These are phyloP conservation scores for Schizopygopsis pylzovi DNA, from an alignment of 2,797 vertebrate species.

Conservation along the genomic window DNA sequence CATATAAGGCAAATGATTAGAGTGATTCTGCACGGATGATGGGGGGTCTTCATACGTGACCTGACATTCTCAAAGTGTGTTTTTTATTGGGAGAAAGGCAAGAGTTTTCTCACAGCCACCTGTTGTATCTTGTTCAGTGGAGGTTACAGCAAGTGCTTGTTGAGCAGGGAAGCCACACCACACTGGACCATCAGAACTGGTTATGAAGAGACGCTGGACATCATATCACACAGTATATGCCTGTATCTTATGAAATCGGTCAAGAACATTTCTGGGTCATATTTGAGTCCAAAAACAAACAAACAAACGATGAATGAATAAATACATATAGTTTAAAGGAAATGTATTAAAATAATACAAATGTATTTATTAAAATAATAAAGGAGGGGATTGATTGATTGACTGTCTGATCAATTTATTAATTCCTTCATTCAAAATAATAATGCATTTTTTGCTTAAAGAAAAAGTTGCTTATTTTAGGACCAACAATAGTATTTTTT, in stretches of 20 bases:
- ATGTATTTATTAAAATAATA: too few species aligned
- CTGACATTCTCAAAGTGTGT: not conserved
- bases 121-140: not conserved
- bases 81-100: constrained; percentile 14
- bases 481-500: too few species aligned
- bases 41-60: constrained; percentile 11
- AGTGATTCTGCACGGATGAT: constrained; percentile 20
- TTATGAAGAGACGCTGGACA: not conserved
- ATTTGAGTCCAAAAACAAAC: too few species aligned
- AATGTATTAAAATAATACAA: not conserved
- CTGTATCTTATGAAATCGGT: not conserved
- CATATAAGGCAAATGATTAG: constrained; percentile 65
- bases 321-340: too few species aligned
- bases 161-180: not conserved
- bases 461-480: not conserved
- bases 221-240: not conserved
- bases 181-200: not conserved
- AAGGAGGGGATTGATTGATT: not conserved
- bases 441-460: not conserved
- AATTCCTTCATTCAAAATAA: not conserved
- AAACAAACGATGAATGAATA: too few species aligned
- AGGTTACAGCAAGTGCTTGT: not conserved
- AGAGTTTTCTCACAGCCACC: constrained; percentile 21
- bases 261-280: too few species aligned
- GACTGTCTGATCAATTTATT: not conserved